Base-by-base conservation (phyloP, 2,888 invertebrate genomes). In the Barypeithes pellucidus region DNA sequence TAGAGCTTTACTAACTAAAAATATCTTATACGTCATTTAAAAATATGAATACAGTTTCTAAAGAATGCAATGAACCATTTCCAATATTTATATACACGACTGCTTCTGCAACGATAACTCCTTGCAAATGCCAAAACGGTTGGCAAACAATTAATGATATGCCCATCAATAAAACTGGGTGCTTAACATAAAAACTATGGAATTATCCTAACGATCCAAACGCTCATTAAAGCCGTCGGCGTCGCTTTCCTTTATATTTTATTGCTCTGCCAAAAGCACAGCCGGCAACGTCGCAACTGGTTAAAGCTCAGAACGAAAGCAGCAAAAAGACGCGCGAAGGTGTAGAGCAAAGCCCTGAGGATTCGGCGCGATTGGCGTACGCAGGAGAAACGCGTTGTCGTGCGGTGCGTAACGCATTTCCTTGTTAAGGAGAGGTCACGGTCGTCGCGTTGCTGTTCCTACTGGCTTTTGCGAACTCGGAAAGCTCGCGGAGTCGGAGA, bases 351-450 rank as follows among this genome's bases (percentile, higher is more conserved):
- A 70, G 57, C 74, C 57, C 74, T 33, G 43, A 67, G 67, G 71
- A 75, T 69, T 71, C 71, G 71, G 65, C 74, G 72, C 71, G 29
- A 14, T 66, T 41, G 67, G 68, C 54, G 16, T 59, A 62, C 59
- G 61, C 67, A 60, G 68, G 57, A 50, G 63, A 22, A 63, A 73
- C 52, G 73, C 50, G 67, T 61, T 39, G 60, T 61, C 73, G 66
- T 67, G 63, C 67, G 52, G 73, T 77, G 76, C 80, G 80, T 82
- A 83, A 83, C 83, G 84, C 84, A 84, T 85, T 85, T 85, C 85
- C 85, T 84, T 81, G 82, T 84, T 82, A 79, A 78, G 79, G 77
- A 77, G 79, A 76, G 83, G 83, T 83, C 83, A 83, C 82, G 83
- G 83, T 81, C 83, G 65, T 47, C 45, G 52, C 45, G 54, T 62